Percentiles rank a stretch among this genome's conserved stretches.
These are phyloP conservation scores for Galerucella pusilla DNA, from an alignment of 2,888 invertebrate species.

Conservation along the genomic window DNA sequence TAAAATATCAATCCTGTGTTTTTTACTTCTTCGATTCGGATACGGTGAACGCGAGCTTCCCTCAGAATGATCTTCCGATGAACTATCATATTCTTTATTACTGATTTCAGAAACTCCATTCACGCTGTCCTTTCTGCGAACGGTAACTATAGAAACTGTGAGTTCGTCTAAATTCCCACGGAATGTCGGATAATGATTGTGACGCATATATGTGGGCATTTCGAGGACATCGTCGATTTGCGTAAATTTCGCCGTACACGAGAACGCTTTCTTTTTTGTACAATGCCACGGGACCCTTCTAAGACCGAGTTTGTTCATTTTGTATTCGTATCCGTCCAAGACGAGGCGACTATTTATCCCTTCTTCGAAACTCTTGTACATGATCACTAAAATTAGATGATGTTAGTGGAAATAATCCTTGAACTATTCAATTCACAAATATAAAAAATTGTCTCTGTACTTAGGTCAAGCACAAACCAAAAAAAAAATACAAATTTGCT, in stretches of 20 bases:
- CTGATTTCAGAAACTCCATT: not conserved
- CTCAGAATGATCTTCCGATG: not conserved
- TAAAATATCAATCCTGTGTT: not conserved
- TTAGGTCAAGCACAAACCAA: not conserved
- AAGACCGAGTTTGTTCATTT: conserved; percentile 45
- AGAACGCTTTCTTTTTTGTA: conserved; percentile 1
- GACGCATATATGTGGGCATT: not conserved
- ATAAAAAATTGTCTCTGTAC: no score
- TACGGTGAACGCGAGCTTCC: not conserved
- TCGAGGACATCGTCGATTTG: conserved; percentile 8
- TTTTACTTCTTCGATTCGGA: not conserved
- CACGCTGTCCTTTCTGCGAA: not conserved
- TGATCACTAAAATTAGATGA: conserved; percentile 14
- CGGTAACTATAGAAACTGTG: conserved; percentile 25
- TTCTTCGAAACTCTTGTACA: conserved; percentile 23
- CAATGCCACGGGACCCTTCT: conserved; percentile 51
- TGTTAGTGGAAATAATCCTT: not conserved
- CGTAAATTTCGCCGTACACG: conserved; percentile 19
- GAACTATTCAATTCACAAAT: no score
- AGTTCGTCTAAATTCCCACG: conserved; percentile 24
- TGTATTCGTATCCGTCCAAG: conserved; percentile 50
- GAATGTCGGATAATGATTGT: conserved; percentile 29
- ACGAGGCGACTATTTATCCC: conserved; percentile 24
- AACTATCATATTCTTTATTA: not conserved
- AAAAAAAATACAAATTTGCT: not conserved